Evolutionary conservation across 2,797 vertebrate species (phyloP), one percentile per base, ranked within the genome.

Genomic region (Amblyopsis hoosieri): DNA sequence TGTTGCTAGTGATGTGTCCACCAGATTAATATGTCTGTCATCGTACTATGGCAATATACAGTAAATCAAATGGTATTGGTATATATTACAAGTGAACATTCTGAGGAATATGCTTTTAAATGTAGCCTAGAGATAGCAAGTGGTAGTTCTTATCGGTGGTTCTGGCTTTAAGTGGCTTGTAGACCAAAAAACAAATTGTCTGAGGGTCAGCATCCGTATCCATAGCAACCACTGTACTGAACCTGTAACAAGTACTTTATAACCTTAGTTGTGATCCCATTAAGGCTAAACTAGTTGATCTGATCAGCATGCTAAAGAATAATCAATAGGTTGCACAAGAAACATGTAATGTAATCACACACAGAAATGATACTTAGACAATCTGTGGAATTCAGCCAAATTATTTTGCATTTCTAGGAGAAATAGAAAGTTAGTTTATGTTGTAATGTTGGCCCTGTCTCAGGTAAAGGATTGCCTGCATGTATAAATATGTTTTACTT

Each of bases 241-340:
- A n/a, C 31, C 31, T 12, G 29, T 37, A 19, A 55, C 31, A n/a
- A 42, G 42, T 46, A 13, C 42, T 47, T 7, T 62, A 54, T 46
- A 46, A 54, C 17, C 14, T 9, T 62, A 12, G 5, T 54, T 29
- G 37, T 54, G 37, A 54, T 62, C 17, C 19, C 46, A 19, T 29
- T 29, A 3, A 54, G 52, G 12, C 8, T 29, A 12, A 2, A 11
- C 15, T n/a, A 45, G 31, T 13, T 51, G 14, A 31, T 13, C 12
- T 54, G 50, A 55, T 56, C 45, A 67, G 45, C 54, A 14, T 74
- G 56, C 60, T 55, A 64, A 47, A 53, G 15, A 62, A 8, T 12
- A 19, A 13, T 23, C 23, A 23, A 23, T 23, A 23, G 23, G 59
- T 42, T 42, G 37, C 37, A 42, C 37, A 42, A 42, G 37, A 42